Evolutionary conservation across 2,113 vertebrate genomes (phyloP), one percentile per base, ranked within the genome.

Genomic region (Hypomesus transpacificus): DNA sequence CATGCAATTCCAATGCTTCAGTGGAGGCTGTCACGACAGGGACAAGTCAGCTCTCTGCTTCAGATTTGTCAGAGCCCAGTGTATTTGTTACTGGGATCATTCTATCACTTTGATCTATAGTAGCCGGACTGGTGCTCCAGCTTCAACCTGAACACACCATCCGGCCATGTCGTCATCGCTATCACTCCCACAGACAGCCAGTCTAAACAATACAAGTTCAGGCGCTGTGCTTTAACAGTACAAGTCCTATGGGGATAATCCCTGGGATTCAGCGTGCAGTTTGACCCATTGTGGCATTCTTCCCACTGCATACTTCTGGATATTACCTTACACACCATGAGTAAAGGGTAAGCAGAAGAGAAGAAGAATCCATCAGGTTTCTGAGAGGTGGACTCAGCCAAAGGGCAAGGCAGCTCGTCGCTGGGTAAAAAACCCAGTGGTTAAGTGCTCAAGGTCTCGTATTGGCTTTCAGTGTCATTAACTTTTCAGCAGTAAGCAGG

Each of bases 381-480:
- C 71, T 76, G 71, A 68, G 73, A 70, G 67, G 70, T 70, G 72
- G 85, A 79, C 50, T 65, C 67, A 79, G 63, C 64, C 59, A 50
- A n/a, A 14, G 18, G 53, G 53, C 54, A 18, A 8, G 39, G 39
- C 39, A 46, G 9, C 39, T 46, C 1, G 39, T 9, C 39, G 39
- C 39, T 9, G 39, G 7, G 74, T 85, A 85, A 84, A 79, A 84
- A 24, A 53, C 72, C 73, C 74, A 66, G 59, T 66, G 17, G 14
- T 79, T 85, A 86, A 89, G 82, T 87, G 84, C 81, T 75, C 26
- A 0, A 75, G 78, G 77, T 75, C 71, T 70, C 73, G 89, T 86
- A 84, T 90, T 84, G 84, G 78, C 83, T 91, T 91, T 90, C 89
- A 85, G 74, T 87, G 81, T 88, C 87, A 91, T 92, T 92, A 91